Evolutionary conservation across 2,888 invertebrate genomes (phyloP), one percentile per base, ranked within the genome.

Genomic region (Drosophila fulvimacula): DNA sequence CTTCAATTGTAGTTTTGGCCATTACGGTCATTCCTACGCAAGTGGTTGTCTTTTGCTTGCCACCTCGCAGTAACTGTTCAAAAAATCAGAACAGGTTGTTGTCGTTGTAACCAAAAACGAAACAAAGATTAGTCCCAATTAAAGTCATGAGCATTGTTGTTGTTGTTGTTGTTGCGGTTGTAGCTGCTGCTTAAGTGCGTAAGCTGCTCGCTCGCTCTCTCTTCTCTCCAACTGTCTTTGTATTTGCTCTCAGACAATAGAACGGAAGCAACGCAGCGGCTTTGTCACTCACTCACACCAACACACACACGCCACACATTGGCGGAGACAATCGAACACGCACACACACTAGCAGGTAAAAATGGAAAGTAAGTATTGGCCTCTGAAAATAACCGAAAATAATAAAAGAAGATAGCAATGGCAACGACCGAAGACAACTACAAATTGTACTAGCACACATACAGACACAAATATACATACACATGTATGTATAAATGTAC

Each of bases 1-100:
- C 97, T 93, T 95, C 96, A 93, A 96, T 95, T 91, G 96, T 96
- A 93, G 96, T 96, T 89, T 92, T 92, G 93, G 96, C 96, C 97
- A 97, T 97, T 93, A 95, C 95, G 94, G 95, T 95, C 95, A 95
- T 95, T 94, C 92, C 92, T 92, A 92, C 91, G 90, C 91, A 92
- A 89, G 91, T 90, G 91, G 91, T 92, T 82, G 92, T 92, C 90
- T 92, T 92, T 91, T 92, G 92, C 91, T 92, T 92, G 83, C 91
- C 92, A 91, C 92, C 92, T 89, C 92, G 91, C 80, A 92, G 91
- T 89, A 92, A 88, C 92, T 92, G 71, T 42, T 82, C 66, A 48
- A 30, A 30, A 41, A 24, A 70, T 73, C 59, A 58, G 70, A 87
- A 84, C 87, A 83, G 84, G 87, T 83, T 87, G 87, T 84, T 82